These are phyloP conservation scores for Herpetotheres cachinnans DNA, from an alignment of 2,113 vertebrate genomes.

Conservation along the genomic window DNA sequence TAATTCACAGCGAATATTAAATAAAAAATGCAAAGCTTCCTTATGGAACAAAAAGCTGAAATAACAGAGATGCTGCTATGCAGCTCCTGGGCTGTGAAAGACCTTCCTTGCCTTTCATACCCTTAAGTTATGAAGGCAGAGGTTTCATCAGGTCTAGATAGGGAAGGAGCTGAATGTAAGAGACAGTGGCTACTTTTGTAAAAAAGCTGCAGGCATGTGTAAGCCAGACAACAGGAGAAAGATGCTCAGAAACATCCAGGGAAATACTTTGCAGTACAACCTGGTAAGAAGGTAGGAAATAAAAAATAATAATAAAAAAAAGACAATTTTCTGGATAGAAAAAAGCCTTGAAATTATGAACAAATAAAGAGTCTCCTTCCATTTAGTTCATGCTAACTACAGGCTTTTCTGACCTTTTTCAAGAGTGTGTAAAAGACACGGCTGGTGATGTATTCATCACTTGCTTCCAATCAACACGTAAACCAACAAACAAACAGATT, in stretches of 20 bases:
- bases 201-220: background rate
- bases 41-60: background rate
- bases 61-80: background rate
- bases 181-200: background rate
- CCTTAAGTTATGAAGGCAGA: background rate
- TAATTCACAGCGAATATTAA: background rate
- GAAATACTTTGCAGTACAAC: background rate
- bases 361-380: background rate
- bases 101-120: background rate
- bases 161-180: background rate
- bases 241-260: background rate
- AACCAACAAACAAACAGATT: background rate
- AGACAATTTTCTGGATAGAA: background rate
- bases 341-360: background rate
- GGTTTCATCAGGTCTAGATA: background rate
- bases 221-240: background rate
- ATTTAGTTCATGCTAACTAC: background rate
- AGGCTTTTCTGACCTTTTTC: background rate
- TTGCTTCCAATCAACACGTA: background rate
- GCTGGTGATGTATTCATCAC: fast-evolving
- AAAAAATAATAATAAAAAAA: background rate
- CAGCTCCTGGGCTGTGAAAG: background rate
- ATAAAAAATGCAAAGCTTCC: background rate
- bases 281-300: background rate
- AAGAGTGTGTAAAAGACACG: background rate